Evolutionary conservation across 2,888 invertebrate species (phyloP), one percentile per base, ranked within the genome.

Genomic region (Dolichopus griseipennis): DNA sequence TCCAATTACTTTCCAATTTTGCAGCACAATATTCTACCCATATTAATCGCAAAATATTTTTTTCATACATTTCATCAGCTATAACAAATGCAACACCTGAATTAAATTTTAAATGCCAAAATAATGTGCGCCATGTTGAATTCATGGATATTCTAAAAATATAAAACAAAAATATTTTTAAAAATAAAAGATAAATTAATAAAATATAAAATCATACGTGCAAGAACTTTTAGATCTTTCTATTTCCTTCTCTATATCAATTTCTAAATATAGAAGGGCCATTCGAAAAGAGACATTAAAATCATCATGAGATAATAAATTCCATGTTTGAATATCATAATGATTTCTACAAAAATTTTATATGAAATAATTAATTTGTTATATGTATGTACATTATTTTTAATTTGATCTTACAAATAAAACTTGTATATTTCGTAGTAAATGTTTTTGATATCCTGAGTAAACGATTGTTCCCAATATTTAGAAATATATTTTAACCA

Each of bases 21-120:
- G 84, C 84, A 69, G 84, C 76, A 71, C 84, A 83, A n/a, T 84
- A 82, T 73, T 85, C 82, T 18, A 86, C 73, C 86, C 86, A 86
- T 65, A 84, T 78, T 37, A 85, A 80, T 68, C 87, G 78, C 20
- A 83, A 76, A 64, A 83, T 81, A 73, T 84, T 83, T 15, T 76
- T 76, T 67, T 84, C 82, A n/a, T 80, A 79, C 52, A 77, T 78
- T 76, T 83, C 82, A 52, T 83, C 75, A 22, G 73, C 70, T n/a
- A 74, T 72, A 6, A 73, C 73, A 66, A 67, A 73, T 2, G 72
- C 73, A 64, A 72, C 71, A 18, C 75, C 74, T 9, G 75, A 74
- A 52, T 73, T 70, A 61, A 74, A 74, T 34, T 69, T 67, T 18
- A 73, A 65, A 68, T 74, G 74, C 65, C 72, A 66, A 65, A 71